Evolutionary conservation across 2,888 invertebrate genomes (phyloP), one percentile per base, ranked within the genome.

Genomic region (Platycnemis pennipes): DNA sequence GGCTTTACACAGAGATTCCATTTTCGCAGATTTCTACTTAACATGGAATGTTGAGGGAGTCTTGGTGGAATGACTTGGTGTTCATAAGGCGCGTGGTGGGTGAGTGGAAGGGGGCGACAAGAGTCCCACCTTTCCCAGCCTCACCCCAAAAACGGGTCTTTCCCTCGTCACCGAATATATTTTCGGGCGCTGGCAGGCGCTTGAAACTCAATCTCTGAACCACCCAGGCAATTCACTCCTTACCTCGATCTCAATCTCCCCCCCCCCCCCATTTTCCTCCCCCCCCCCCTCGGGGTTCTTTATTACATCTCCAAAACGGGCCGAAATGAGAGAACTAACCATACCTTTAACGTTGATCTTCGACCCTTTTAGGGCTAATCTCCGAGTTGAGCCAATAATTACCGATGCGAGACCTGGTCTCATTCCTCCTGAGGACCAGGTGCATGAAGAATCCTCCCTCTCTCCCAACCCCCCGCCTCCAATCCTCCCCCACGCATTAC

Each of bases 301-400:
- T 77, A 77, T 77, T 77, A 77, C 77, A 77, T 37, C 77, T 77
- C 77, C 77, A 77, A 77, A 77, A 77, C 77, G 37, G 77, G 77
- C 37, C 77, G 77, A 77, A 77, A 77, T 77, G 77, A 77, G 77
- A 77, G 77, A 37, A 13, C 77, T 31, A 26, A 77, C 31, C 77
- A 26, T 31, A 77, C 77, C 77, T 77, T 77, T 77, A 77, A 37
- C 77, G 77, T 37, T 37, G 77, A 77, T 77, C 77, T 37, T 77
- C 77, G 37, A 77, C 77, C 77, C 77, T 77, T 77, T 77, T 77
- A 37, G 16, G 77, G 31, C 77, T 77, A 77, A 77, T 77, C 77
- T 77, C 37, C 77, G 31, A 31, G 77, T 31, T 37, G 77, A 77
- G 77, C 77, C 77, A 77, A 77, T 77, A 77, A 77, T 77, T 77